Evolutionary conservation across 2,888 invertebrate genomes (phyloP), one percentile per base, ranked within the genome.

Genomic region (Julus scandinavius): DNA sequence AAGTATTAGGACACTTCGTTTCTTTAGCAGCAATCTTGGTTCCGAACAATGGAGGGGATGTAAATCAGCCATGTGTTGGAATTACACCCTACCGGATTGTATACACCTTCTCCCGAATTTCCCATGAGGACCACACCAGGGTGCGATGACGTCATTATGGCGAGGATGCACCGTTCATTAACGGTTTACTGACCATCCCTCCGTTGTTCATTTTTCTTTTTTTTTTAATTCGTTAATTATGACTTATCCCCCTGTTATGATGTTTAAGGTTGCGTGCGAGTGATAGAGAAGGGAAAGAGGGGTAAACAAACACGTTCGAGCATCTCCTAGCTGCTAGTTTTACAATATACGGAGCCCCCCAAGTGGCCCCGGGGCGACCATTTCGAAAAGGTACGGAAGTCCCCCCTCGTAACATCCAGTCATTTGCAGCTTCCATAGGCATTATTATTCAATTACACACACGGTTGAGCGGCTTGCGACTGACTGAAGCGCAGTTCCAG

Each of bases 381-480:
- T 63, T 63, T 63, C n/a, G 63, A 63, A 63, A 20, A 63, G 63
- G 63, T 63, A 63, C 63, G 63, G 63, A 63, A 63, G 63, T 63
- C 63, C 63, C 63, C 63, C 63, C 63, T 63, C 63, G 63, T 63
- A 63, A 20, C 63, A 63, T n/a, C 17, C 20, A 63, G 63, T 63
- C 63, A 63, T 63, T 63, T 63, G 63, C 63, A 63, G 63, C 63
- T 63, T n/a, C 63, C 63, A 63, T 63, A n/a, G n/a, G 63, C 63
- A n/a, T 63, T 63, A 63, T 63, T 63, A 63, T 63, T 63, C 63
- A 63, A 63, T 63, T 63, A 63, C 63, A 63, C 63, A 63, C 63
- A 63, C 63, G 63, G 63, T 63, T 63, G 63, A 63, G 63, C 63
- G 63, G 63, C 63, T 63, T n/a, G 63, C n/a, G 63, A 63, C n/a